A percentile compares a stretch with the other conserved stretches of the same genome.
Evolutionary conservation across 2,888 invertebrate species (phyloP).

Genomic region (Gastrophysa polygoni): DNA sequence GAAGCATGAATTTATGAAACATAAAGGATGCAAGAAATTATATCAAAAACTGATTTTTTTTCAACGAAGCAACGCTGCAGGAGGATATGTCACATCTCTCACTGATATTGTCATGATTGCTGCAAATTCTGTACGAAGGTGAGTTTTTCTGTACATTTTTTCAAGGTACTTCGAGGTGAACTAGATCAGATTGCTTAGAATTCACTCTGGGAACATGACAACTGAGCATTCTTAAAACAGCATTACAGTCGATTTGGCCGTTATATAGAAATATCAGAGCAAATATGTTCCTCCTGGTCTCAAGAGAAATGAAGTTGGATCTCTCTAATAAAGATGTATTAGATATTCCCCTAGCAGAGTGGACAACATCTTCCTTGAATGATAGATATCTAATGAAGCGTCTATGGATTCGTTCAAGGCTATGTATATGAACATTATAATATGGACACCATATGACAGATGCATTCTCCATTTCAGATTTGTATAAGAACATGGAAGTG

Average conservation of each 20-base stretch:
- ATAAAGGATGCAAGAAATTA: not conserved
- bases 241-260: not conserved
- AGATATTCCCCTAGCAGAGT: not conserved
- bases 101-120: not conserved
- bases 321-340: not conserved
- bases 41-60: not conserved
- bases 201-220: not conserved
- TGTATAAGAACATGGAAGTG: no score
- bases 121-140: not conserved
- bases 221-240: not conserved
- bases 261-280: not conserved
- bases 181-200: not conserved
- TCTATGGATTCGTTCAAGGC: not conserved
- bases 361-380: conserved; percentile 1
- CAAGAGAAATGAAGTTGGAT: not conserved
- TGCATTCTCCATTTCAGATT: not conserved
- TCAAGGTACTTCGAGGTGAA: not conserved
- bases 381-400: not conserved
- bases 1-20: no score
- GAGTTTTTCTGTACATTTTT: not conserved
- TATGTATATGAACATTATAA: not conserved
- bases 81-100: no score
- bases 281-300: not conserved
- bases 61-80: not conserved
- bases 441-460: not conserved